phyloP scores from a whole-genome alignment of 2,113 vertebrate genomes.

The Boulengeromyrus knoepffleri region DNA sequence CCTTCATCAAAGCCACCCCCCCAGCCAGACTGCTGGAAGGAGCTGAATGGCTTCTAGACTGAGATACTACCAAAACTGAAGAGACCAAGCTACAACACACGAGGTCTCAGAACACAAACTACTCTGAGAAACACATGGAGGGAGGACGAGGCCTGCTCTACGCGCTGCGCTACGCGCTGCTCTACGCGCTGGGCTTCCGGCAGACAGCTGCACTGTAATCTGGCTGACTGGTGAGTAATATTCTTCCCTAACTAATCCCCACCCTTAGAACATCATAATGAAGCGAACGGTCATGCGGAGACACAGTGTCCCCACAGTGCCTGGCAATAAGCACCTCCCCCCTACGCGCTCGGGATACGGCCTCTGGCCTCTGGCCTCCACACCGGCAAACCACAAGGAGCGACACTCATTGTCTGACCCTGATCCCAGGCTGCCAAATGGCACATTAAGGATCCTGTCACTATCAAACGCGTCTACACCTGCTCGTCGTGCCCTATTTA shows the following conservation, averaged over 20 bases:
- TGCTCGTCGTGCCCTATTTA: not conserved
- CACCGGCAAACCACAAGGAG: not conserved
- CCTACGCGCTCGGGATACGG: not conserved
- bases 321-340: not conserved
- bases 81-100: not conserved
- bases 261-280: not conserved
- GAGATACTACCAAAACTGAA: not conserved
- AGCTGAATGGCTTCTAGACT: not conserved
- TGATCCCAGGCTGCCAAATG: not conserved
- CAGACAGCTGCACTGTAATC: not conserved
- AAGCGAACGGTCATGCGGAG: not conserved
- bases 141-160: not conserved
- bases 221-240: not conserved
- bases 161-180: no score
- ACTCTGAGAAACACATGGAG: not conserved
- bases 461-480: not conserved
- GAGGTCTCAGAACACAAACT: not conserved
- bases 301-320: not conserved
- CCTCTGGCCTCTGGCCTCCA: not conserved
- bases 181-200: not conserved
- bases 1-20: not conserved
- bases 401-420: not conserved
- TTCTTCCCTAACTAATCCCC: not conserved
- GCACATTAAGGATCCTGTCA: not conserved
- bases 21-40: not conserved